Percentiles rank a stretch among this genome's conserved stretches.
Conservation (phyloP, 2,888 invertebrate species). For the Gonocerus acuteangulatus region DNA sequence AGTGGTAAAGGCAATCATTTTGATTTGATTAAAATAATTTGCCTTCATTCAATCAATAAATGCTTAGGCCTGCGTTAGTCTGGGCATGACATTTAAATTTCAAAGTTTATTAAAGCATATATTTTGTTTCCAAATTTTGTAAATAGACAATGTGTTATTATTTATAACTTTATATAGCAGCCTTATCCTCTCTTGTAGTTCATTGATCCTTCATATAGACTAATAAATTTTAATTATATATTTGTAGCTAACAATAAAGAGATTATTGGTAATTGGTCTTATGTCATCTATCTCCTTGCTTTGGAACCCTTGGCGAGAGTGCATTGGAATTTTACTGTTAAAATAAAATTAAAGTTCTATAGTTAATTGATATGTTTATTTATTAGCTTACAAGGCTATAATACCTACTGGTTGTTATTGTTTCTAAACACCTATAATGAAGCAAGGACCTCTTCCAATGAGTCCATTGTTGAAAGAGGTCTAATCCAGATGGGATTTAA, state of each 20-base stretch:
- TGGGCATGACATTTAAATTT: background rate
- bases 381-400: no score
- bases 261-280: slow-evolving; percentile 4
- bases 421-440: no score
- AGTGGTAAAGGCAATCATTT: no score
- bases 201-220: background rate
- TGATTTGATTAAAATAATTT: no score
- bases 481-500: no score
- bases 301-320: no score
- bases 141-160: slow-evolving; percentile 15
- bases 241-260: slow-evolving; percentile 19
- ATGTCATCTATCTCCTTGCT: background rate
- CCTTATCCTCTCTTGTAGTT: slow-evolving; percentile 15
- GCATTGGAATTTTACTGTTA: no score
- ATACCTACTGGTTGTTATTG: no score
- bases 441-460: no score
- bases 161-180: slow-evolving; percentile 1
- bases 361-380: no score
- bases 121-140: slow-evolving; percentile 9
- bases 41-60: slow-evolving; percentile 4
- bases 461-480: no score
- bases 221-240: slow-evolving; percentile 5
- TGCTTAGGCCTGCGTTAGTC: slow-evolving; percentile 6
- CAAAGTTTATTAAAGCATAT: slow-evolving; percentile 5
- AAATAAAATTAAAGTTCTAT: no score